Evolutionary conservation across 2,113 vertebrate species (phyloP), one percentile per base, ranked within the genome.

Genomic region (Nanorana parkeri): DNA sequence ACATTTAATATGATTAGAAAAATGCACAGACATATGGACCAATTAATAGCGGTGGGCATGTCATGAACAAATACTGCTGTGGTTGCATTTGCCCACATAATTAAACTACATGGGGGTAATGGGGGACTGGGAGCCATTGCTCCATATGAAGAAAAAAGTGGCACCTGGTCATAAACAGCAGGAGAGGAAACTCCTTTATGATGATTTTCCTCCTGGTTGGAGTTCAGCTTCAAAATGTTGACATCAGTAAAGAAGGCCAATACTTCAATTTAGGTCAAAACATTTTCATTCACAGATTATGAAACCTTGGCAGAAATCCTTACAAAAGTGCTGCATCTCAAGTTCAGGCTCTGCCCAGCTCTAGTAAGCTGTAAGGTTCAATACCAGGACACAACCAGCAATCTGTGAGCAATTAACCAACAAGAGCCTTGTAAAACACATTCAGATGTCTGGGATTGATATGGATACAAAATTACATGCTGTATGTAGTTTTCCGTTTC

Each of bases 171-270:
- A n/a, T n/a, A n/a, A n/a, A n/a, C n/a, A n/a, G n/a, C n/a, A n/a
- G n/a, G n/a, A n/a, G n/a, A n/a, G n/a, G n/a, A n/a, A n/a, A n/a
- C n/a, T n/a, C n/a, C n/a, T n/a, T n/a, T n/a, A n/a, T n/a, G n/a
- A n/a, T n/a, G n/a, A n/a, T n/a, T n/a, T n/a, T n/a, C n/a, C n/a
- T n/a, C n/a, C n/a, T n/a, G n/a, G n/a, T n/a, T n/a, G n/a, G n/a
- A n/a, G n/a, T n/a, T n/a, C n/a, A n/a, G n/a, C n/a, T n/a, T n/a
- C n/a, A n/a, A 47, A 67, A 69, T 21, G 5, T 51, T 41, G 32
- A 69, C 67, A 69, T 69, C 67, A 47, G 67, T 69, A 69, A n/a
- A 15, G n/a, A 51, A 51, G 41, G 67, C 67, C 67, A 47, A 51
- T 51, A 69, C 13, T 41, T n/a, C 36, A 23, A 63, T 63, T 63